Percentiles rank a stretch among this genome's conserved stretches.
These are phyloP conservation scores for Falco peregrinus DNA, from an alignment of 2,797 vertebrate species.

Conservation along the genomic window DNA sequence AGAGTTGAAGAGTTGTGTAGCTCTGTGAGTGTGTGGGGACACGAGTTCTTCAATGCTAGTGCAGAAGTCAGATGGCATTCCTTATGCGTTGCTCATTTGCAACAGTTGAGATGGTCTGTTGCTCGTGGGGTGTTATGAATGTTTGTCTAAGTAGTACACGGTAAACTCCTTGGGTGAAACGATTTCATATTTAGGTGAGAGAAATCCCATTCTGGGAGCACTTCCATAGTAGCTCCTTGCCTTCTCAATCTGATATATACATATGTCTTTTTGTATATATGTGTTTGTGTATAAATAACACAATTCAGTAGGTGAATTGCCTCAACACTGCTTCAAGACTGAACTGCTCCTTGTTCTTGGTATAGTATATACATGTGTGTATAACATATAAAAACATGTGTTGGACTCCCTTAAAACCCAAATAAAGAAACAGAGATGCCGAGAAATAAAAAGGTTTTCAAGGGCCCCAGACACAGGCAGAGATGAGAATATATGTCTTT, in stretches of 20 bases:
- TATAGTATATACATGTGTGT: background rate
- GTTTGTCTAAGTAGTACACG: background rate
- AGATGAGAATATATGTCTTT: background rate
- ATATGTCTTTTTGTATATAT: background rate
- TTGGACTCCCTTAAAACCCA: background rate
- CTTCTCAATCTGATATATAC: background rate
- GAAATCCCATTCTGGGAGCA: background rate
- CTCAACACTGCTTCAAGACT: background rate
- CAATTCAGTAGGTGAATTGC: background rate
- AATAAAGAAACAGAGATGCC: background rate
- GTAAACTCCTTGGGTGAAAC: background rate
- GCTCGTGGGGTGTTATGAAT: background rate
- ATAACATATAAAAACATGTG: background rate
- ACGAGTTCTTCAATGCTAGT: background rate
- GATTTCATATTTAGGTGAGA: background rate
- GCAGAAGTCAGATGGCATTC: background rate
- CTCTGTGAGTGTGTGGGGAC: background rate
- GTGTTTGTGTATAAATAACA: background rate
- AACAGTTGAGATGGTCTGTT: background rate
- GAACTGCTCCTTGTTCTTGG: background rate
- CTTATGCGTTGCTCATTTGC: background rate
- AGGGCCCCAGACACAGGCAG: background rate
- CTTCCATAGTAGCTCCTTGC: background rate
- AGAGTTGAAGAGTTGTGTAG: background rate
- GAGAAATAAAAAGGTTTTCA: background rate